These are phyloP conservation scores for Brachionus calyciflorus DNA, from an alignment of 1,140 invertebrate species.

Conservation along the genomic window DNA sequence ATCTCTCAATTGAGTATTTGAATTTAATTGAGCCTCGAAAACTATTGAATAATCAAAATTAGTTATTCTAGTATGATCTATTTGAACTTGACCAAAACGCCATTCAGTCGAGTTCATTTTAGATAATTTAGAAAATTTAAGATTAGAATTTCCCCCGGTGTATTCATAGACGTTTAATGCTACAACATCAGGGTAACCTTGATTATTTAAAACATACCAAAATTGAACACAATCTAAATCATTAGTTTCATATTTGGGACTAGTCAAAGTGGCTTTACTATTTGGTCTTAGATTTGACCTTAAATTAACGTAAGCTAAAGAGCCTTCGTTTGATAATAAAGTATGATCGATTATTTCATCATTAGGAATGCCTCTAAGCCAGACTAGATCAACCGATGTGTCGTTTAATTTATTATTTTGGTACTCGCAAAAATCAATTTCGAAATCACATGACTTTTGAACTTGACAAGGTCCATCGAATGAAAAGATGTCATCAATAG, in stretches of 20 bases:
- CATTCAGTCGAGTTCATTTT: neutral
- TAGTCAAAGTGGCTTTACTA: neutral
- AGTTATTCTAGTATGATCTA: neutral
- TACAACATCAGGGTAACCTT: neutral
- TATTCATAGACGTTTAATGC: neutral
- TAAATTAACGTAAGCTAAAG: neutral
- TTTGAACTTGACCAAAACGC: neutral
- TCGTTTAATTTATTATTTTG: constrained; percentile 4
- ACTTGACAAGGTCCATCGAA: constrained; percentile 23
- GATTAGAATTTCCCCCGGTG: neutral
- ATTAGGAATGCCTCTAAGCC: neutral
- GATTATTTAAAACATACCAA: constrained; percentile 15
- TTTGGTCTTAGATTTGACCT: neutral
- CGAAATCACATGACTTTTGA: constrained; percentile 54
- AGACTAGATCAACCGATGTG: neutral
- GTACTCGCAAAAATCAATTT: constrained; percentile 54
- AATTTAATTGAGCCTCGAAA: neutral
- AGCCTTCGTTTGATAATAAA: neutral
- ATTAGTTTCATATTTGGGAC: neutral
- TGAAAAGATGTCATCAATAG: constrained; percentile 49
- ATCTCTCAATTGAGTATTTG: constrained; percentile 48
- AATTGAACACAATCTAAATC: constrained; percentile 35
- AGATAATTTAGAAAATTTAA: neutral
- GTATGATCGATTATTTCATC: neutral
- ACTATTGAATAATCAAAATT: constrained; percentile 21